Percentiles rank a stretch among this genome's conserved stretches.
These are phyloP conservation scores for Alloplasta piceator DNA, from an alignment of 2,888 invertebrate genomes.

Conservation along the genomic window DNA sequence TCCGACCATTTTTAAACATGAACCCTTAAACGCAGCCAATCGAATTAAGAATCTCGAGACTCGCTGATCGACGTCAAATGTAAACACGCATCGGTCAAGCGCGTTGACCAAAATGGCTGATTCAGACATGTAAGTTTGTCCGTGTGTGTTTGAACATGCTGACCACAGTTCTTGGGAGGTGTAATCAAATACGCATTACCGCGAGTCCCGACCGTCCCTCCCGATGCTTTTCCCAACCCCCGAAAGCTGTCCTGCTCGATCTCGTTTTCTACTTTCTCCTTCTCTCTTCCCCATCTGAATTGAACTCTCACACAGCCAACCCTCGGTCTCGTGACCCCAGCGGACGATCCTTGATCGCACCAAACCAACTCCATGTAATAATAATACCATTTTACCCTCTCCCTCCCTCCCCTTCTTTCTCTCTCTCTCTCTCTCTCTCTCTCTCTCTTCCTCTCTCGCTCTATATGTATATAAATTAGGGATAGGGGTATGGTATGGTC, in stretches of 20 bases:
- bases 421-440: too few species aligned
- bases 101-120: conserved; percentile 74
- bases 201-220: conserved; percentile 68
- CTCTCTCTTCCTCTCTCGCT: too few species aligned
- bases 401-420: too few species aligned
- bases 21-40: conserved; percentile 22
- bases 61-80: conserved; percentile 12
- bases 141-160: conserved; percentile 25
- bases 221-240: conserved; percentile 59
- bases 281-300: conserved; percentile 43
- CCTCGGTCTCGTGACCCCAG: conserved; percentile 55
- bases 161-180: conserved; percentile 64
- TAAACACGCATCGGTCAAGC: conserved; percentile 55
- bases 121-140: conserved; percentile 48
- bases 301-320: conserved; percentile 35
- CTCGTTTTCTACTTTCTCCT: conserved; percentile 26
- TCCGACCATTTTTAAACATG: too few species aligned
- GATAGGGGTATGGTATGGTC: conserved; percentile 36
- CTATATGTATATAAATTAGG: too few species aligned
- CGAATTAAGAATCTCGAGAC: conserved; percentile 26
- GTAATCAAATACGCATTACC: conserved; percentile 82
- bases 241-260: conserved; percentile 61
- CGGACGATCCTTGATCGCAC: conserved; percentile 57
- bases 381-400: conserved; percentile 27
- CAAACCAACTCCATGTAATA: conserved; percentile 31